Evolutionary conservation across 2,797 vertebrate species (phyloP).

Genomic region (Catamblyrhynchus diadema): DNA sequence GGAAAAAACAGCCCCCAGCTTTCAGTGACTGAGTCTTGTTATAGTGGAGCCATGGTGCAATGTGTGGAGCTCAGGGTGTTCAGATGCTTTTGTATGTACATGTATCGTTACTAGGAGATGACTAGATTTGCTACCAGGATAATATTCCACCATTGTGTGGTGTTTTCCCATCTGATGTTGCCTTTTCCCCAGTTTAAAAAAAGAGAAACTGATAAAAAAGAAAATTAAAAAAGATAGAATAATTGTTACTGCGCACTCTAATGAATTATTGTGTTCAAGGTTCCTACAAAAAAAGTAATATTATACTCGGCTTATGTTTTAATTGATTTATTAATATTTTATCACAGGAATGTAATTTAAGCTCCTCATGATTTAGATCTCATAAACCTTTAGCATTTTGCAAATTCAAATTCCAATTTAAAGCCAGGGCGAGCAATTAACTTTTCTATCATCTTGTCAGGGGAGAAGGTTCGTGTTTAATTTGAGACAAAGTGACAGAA

Average conservation of each 20-base stretch:
- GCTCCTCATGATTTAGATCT: conserved; percentile 87
- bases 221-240: conserved; percentile 85
- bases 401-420: conserved; percentile 90
- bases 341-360: conserved; percentile 89
- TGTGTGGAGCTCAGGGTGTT: background rate
- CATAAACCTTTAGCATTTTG: conserved; percentile 89
- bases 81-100: background rate
- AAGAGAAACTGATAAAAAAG: conserved; percentile 77
- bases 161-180: conserved; percentile 74
- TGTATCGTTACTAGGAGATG: conserved; percentile 33
- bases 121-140: conserved; percentile 60
- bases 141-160: conserved; percentile 68
- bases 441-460: conserved; percentile 89
- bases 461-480: conserved; percentile 87
- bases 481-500: conserved; percentile 88
- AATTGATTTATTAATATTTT: conserved; percentile 91
- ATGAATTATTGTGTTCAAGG: conserved; percentile 87
- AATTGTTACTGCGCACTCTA: conserved; percentile 85
- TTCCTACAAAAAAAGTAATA: conserved; percentile 85
- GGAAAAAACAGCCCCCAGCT: background rate
- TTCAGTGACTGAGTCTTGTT: background rate
- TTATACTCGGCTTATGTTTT: conserved; percentile 88
- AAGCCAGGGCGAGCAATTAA: conserved; percentile 87
- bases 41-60: background rate
- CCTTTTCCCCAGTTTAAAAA: conserved; percentile 72